Evolutionary conservation across 2,113 vertebrate genomes (phyloP).

Genomic region (Eulemur macaco): DNA sequence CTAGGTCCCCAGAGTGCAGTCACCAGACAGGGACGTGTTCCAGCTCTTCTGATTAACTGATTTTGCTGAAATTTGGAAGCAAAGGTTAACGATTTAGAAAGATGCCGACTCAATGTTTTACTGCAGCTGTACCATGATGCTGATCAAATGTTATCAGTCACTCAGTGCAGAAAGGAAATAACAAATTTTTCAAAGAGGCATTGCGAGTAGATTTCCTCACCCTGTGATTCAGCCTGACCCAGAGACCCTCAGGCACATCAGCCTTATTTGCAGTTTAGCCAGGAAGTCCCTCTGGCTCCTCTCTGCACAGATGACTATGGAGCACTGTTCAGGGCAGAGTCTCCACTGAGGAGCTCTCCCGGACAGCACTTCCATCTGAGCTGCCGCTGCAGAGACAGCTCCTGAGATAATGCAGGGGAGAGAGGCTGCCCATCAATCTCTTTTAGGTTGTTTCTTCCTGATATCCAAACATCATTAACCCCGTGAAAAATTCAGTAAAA

Average conservation of each 20-base stretch:
- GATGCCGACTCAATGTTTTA: neutral
- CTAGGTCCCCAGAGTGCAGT: fast-evolving
- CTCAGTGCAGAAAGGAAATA: neutral
- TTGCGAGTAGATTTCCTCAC: neutral
- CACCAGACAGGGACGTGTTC: neutral
- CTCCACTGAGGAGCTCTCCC: neutral
- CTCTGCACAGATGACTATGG: fast-evolving
- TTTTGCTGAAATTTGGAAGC: neutral
- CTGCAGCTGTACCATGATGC: neutral
- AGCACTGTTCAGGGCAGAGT: fast-evolving
- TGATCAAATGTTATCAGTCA: fast-evolving
- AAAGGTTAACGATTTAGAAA: neutral
- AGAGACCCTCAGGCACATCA: neutral
- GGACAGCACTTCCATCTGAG: too few relatives aligned
- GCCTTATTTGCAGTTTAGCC: neutral
- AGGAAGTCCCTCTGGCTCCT: neutral
- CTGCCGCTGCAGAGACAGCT: neutral
- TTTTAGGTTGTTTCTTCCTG: neutral
- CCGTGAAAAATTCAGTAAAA: neutral
- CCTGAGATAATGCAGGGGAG: neutral
- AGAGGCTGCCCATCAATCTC: neutral
- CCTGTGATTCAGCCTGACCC: neutral
- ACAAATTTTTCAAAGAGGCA: neutral
- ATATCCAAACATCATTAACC: neutral
- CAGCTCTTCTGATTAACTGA: neutral